Base-by-base conservation (phyloP, 2,888 invertebrate genomes). In the Spisula subtruncata region DNA sequence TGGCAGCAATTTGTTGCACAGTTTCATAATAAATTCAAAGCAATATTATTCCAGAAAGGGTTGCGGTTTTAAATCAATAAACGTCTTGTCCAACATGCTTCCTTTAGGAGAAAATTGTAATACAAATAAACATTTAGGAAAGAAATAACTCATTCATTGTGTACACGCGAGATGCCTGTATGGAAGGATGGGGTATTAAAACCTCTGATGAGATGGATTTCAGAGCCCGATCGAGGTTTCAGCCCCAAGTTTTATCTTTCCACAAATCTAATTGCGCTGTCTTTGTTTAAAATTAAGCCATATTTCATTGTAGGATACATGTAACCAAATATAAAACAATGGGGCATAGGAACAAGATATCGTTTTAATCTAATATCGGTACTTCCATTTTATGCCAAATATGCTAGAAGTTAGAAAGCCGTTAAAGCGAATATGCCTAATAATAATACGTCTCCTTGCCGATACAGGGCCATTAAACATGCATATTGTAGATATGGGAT, bases 231-330 rank as follows among this genome's bases (percentile, higher is more conserved):
- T 32, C 32, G 75, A 75, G 25, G 16, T 32, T 35, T 32, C 75
- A 75, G 32, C 16, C 18, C n/a, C 35, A 4, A 25, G 75, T 20
- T 75, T 75, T 75, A 35, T 35, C 35, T 75, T 75, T 29, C 75
- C 12, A 18, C 18, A 32, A 75, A 75, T 75, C 75, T 75, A 75
- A 75, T 75, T 75, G 75, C 16, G n/a, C 18, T 75, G 75, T 75
- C 75, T 75, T 75, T 35, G 32, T 75, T 75, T 32, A 35, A 75
- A 75, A 75, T 75, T 75, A 75, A 75, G 75, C 35, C 32, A 32
- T 75, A 75, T 75, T 75, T 75, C 75, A 75, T 75, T 32, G 75
- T 75, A 32, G 5, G 20, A 75, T 25, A 35, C 75, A 75, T 75
- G 75, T 35, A 75, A 75, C 75, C 12, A 35, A 35, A 75, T 75